phyloP scores from a whole-genome alignment of 2,113 vertebrate species.

The Takifugu flavidus region DNA sequence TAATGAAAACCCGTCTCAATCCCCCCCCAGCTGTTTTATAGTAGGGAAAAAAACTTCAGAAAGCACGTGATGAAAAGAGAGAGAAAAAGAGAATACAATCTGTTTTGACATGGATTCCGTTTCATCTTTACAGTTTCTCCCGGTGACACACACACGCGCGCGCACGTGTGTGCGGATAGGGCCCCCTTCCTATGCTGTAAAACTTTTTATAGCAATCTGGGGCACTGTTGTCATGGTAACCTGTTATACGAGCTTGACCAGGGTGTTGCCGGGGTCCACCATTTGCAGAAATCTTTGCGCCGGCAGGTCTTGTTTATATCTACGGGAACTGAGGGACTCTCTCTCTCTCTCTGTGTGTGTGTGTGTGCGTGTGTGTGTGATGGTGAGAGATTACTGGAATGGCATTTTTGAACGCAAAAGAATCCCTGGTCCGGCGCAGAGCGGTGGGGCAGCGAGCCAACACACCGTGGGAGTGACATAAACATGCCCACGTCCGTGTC shows the following conservation, averaged over 20 bases:
- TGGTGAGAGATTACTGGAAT: background rate
- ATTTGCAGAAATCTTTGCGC: too few species aligned
- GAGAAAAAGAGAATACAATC: slow-evolving; percentile 19
- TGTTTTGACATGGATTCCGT: slow-evolving; percentile 24
- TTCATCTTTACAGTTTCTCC: slow-evolving; percentile 23
- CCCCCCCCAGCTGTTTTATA: slow-evolving; percentile 28
- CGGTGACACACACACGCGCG: slow-evolving; percentile 21
- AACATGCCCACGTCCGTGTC: background rate
- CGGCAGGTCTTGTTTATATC: too few species aligned
- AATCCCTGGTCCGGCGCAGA: background rate
- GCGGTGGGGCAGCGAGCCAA: background rate
- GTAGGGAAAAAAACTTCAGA: slow-evolving; percentile 35
- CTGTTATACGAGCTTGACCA: background rate
- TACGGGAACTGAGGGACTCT: too few species aligned
- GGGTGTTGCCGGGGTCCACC: too few species aligned
- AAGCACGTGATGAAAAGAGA: slow-evolving; percentile 7
- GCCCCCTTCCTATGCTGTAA: too few species aligned
- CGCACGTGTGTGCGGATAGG: background rate
- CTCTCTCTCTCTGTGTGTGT: background rate
- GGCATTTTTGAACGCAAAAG: slow-evolving; percentile 1
- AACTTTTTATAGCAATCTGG: too few species aligned
- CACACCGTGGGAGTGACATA: background rate
- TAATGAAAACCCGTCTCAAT: slow-evolving; percentile 30
- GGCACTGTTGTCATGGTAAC: too few species aligned
- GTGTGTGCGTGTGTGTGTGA: background rate